Evolutionary conservation across 2,113 vertebrate genomes (phyloP), one percentile per base, ranked within the genome.

Genomic region (Pseudopodoces humilis): DNA sequence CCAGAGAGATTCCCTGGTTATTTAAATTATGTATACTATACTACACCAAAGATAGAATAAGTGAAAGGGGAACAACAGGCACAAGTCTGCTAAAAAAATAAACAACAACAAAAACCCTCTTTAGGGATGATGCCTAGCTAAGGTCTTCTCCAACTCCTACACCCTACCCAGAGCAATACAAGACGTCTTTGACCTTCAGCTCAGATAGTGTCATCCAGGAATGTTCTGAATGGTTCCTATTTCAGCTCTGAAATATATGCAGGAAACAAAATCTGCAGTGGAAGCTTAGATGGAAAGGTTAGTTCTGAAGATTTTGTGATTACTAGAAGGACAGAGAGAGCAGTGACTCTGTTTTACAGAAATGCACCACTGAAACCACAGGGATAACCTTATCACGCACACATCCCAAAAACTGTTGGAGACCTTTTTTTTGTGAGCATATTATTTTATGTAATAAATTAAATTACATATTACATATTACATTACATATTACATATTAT

Each of bases 1-100:
- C 98, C 98, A 98, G 98, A 99, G 98, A 98, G 97, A 98, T 98
- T 98, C 98, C 98, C 98, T 97, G 92, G 98, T 99, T 98, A 97
- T 98, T 98, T 99, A 98, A 99, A 99, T 99, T 99, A 99, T 99
- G 98, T 98, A 99, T 99, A 99, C 97, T 98, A 97, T 93, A 98
- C 96, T 96, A 94, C 94, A 96, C 97, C 96, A 98, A 98, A 98
- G 98, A 98, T 97, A 97, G 97, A 98, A 96, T 97, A 98, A 98
- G 98, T 98, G 70, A 98, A 98, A 97, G 83, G 92, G 94, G 94
- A 98, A 97, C 96, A 98, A 97, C 96, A 98, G 97, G 98, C 97
- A 98, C 92, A 95, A 97, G 60, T 97, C 92, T 95, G 85, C 46
- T 89, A 37, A 47, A 95, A 72, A 70, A 75, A 58, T 41, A n/a